Evolutionary conservation across 2,797 vertebrate species (phyloP).

Genomic region (Sebastes kiyomatsui): DNA sequence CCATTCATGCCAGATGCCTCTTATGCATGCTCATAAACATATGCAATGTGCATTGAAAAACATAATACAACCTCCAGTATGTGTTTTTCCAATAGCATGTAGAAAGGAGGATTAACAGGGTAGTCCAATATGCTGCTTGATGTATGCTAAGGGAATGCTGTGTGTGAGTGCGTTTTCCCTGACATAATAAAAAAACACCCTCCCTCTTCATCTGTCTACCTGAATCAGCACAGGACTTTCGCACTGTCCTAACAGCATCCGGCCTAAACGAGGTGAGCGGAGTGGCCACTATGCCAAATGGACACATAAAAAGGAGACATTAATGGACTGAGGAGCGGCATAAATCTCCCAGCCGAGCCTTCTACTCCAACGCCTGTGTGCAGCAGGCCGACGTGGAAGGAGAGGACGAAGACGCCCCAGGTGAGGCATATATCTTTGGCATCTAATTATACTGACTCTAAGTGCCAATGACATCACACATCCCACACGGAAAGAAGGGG

Average conservation of each 20-base stretch:
- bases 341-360: slow-evolving; percentile 61
- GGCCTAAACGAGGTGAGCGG: slow-evolving; percentile 54
- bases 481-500: slow-evolving; percentile 18
- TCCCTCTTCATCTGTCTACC: not conserved
- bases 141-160: not conserved
- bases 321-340: slow-evolving; percentile 71
- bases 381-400: slow-evolving; percentile 24
- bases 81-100: not conserved
- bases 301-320: slow-evolving; percentile 75
- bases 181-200: not conserved
- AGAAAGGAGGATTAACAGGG: not conserved
- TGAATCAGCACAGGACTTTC: slow-evolving; percentile 46
- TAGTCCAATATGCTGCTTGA: not conserved
- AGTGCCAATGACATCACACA: slow-evolving; percentile 64
- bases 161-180: not conserved
- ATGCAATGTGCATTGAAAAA: not conserved
- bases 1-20: not conserved
- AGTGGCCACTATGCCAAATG: slow-evolving; percentile 71
- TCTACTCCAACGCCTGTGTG: slow-evolving; percentile 38
- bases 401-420: slow-evolving; percentile 50
- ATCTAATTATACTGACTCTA: slow-evolving; percentile 69
- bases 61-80: not conserved
- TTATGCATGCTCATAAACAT: not conserved
- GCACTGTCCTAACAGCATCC: slow-evolving; percentile 44
- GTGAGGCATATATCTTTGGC: slow-evolving; percentile 56